Base-by-base conservation (phyloP, 2,797 vertebrate species). In the Oreortyx pictus region DNA sequence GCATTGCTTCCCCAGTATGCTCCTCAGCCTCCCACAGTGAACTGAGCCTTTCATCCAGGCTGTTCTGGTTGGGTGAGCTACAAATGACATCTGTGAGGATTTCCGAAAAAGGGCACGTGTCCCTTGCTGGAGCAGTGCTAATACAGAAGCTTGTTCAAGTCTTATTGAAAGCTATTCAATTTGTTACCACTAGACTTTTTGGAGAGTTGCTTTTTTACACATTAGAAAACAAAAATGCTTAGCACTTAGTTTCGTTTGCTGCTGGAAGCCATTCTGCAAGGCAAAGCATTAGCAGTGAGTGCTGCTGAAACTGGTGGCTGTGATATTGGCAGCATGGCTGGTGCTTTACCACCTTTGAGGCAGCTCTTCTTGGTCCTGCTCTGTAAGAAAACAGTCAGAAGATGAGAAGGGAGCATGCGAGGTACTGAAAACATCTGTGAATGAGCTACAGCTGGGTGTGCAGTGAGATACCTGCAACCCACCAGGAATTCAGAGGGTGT, bases 41-140 rank as follows among this genome's bases (percentile, higher is more conserved):
- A 14, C 83, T 59, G 74, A 46, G 75, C 9, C 64, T 84, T 95
- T 90, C 61, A 43, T 85, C 72, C 47, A 29, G 22, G 9, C 64
- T 60, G 11, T 49, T 72, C 64, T 67, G 44, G 13, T 86, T 80
- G 71, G 71, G 18, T 62, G 54, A 85, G 27, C 78, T 61, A 17
- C 57, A 86, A 64, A 83, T 49, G 56, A 62, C 37, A 39, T 86
- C 44, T 88, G 23, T 61, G 64, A 17, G 67, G 22, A 50, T 75
- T 83, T 61, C 43, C 78, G 67, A 71, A 67, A 74, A 41, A 89
- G 85, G 73, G 41, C 49, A 18, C 2, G 1, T 62, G 44, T 33
- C 49, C 46, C 1, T 57, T n/a, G 41, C 74, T 79, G 85, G 77
- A 80, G 62, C 56, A 75, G 71, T 9, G 64, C 64, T 95, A 61